Evolutionary conservation across 2,797 vertebrate species (phyloP), one percentile per base, ranked within the genome.

Genomic region (Pipistrellus nathusii): DNA sequence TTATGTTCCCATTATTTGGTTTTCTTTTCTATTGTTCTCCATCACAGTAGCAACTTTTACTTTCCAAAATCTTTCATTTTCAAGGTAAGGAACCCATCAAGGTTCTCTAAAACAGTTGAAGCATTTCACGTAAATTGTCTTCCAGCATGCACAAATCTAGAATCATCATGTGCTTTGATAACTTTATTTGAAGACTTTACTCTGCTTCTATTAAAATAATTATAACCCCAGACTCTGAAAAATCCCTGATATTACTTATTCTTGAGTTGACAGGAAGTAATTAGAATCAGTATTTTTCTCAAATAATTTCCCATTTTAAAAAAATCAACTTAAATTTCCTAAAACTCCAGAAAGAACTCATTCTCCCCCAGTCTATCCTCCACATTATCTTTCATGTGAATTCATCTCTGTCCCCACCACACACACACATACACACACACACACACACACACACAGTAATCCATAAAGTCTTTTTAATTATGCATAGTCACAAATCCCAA

Each of bases 201-300:
- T 76, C 35, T 69, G 15, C 21, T 93, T 87, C 90, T 32, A 25
- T 88, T 69, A 83, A 82, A 68, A 41, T 57, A 64, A 27, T 64
- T 32, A 23, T 21, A 66, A 69, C 44, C 2, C 21, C 41, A 92
- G 66, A n/a, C 27, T 92, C 84, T 53, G 27, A 27, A 55, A 80
- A 77, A 46, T 59, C 80, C 41, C 64, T 64, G n/a, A 3, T 38
- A 8, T 17, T 73, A 6, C 23, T 85, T 87, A 8, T 32, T 93
- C 18, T 66, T 38, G 35, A 62, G 1, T 69, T 59, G 32, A 15
- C 35, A 90, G 48, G 38, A 53, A 89, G 81, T 64, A 55, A 88
- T 57, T 38, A 77, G 23, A 83, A 73, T 46, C 46, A 21, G 0
- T 62, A 17, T 75, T 82, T 21, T 38, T 87, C 66, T 81, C 55